Conservation (phyloP, 2,797 vertebrate species). For the Ctenochaetus hawaiiensis region DNA sequence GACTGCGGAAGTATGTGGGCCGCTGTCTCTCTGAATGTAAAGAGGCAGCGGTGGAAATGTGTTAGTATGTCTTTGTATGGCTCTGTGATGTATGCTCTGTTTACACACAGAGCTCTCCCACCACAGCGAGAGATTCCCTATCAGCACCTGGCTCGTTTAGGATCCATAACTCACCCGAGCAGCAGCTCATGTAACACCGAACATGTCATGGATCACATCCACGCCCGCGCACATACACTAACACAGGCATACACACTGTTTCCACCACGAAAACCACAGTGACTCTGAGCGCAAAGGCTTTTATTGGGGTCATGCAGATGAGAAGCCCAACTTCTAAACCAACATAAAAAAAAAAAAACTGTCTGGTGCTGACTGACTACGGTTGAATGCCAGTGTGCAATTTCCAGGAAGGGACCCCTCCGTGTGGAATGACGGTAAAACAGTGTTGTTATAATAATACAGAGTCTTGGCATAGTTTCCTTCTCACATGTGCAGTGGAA, state of each 20-base stretch:
- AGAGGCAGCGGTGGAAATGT: slow-evolving; percentile 28
- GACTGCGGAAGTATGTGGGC: slow-evolving; percentile 57
- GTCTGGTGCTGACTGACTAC: slow-evolving; percentile 10
- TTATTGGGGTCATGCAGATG: slow-evolving; percentile 9
- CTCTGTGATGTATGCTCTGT: slow-evolving; percentile 63
- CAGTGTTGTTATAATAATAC: slow-evolving; percentile 15
- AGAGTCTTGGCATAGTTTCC: slow-evolving; percentile 37
- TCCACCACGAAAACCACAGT: slow-evolving; percentile 22
- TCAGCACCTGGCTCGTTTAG: slow-evolving; percentile 53
- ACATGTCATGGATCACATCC: slow-evolving; percentile 15
- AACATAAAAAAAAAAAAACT: slow-evolving; percentile 9
- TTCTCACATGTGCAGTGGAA: slow-evolving; percentile 23
- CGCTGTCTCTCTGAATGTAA: slow-evolving; percentile 53
- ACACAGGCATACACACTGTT: slow-evolving; percentile 20
- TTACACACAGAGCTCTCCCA: slow-evolving; percentile 69
- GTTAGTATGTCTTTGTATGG: slow-evolving; percentile 34
- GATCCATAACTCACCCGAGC: slow-evolving; percentile 56
- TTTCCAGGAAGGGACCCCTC: slow-evolving; percentile 64
- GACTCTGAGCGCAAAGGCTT: slow-evolving; percentile 11
- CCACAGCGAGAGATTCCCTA: slow-evolving; percentile 57
- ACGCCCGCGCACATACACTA: background rate
- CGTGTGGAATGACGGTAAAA: slow-evolving; percentile 41
- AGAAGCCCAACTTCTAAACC: slow-evolving; percentile 21
- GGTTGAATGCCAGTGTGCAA: slow-evolving; percentile 5
- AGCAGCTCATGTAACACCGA: slow-evolving; percentile 53